phyloP scores from a whole-genome alignment of 2,888 invertebrate species.

The Parnassius mnemosyne region DNA sequence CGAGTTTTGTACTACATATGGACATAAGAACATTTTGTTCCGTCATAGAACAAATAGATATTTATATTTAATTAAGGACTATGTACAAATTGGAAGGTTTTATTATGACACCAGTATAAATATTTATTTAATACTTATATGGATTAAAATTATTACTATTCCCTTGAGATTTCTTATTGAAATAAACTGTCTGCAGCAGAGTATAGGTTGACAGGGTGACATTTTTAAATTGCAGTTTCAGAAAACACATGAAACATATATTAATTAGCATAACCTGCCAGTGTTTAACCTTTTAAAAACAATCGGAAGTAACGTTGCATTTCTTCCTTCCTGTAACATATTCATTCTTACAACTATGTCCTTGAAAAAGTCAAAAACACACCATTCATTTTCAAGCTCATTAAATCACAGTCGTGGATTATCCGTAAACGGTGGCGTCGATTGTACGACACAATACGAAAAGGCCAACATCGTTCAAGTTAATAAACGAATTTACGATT shows the following conservation, averaged over 20 bases:
- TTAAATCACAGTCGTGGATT: slow-evolving; percentile 14
- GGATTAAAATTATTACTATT: no score
- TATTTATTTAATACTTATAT: no score
- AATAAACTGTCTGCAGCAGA: no score
- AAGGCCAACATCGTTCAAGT: slow-evolving; percentile 29
- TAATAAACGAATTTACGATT: slow-evolving; percentile 32
- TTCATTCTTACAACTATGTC: background rate
- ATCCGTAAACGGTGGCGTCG: slow-evolving; percentile 9
- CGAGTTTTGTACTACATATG: slow-evolving; percentile 4
- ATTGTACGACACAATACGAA: slow-evolving; percentile 17
- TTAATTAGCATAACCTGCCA: background rate
- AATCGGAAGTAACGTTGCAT: background rate
- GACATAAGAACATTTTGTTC: slow-evolving; percentile 15
- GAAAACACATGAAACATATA: no score
- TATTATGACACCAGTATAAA: slow-evolving; percentile 5
- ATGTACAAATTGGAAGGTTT: slow-evolving; percentile 11
- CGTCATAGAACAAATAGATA: slow-evolving; percentile 20
- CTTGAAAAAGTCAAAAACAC: background rate
- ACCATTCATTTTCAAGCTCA: background rate
- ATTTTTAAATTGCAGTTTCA: no score
- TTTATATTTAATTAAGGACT: slow-evolving; percentile 8
- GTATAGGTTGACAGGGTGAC: no score
- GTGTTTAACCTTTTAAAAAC: background rate
- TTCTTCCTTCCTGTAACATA: background rate
- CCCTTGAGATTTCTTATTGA: no score